Base-by-base conservation (phyloP, 2,888 invertebrate genomes). In the Pyrocoelia pectoralis region DNA sequence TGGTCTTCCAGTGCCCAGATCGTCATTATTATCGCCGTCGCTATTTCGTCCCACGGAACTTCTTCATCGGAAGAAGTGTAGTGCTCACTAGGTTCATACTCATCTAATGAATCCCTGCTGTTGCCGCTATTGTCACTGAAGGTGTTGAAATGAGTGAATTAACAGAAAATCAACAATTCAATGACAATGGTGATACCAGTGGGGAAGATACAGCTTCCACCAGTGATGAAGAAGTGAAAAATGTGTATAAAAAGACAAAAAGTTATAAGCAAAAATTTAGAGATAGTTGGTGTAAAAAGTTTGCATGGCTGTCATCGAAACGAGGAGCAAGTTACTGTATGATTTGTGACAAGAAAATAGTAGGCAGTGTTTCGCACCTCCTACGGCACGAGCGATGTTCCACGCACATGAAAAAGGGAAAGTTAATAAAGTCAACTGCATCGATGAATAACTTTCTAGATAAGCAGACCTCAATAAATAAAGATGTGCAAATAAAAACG, bases 271-370 rank as follows among this genome's bases (percentile, higher is more conserved):
- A 38, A 38, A 38, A 38, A 9, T 38, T 38, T 38, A 38, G 38
- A 38, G 10, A 38, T 38, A 38, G 38, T 38, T 38, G 38, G 3
- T 38, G 38, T 38, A 38, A 38, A 38, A 38, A 38, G 38, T 38
- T 38, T 38, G 38, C 38, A 38, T 38, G 38, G 5, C 38, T 38
- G n/a, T 38, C 38, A 38, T 38, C 38, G 38, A 38, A 38, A 38
- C 38, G n/a, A 8, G 38, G 38, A 38, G 38, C n/a, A 38, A 38
- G 3, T 38, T 38, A 38, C 38, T 38, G 38, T 38, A 38, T 38
- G 38, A 38, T 38, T 38, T 38, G n/a, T 38, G 38, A 38, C 5
- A 38, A 38, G 12, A 38, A 38, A 38, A 5, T 38, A 38, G 12
- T 38, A 38, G 38, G 10, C 38, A 38, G 38, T 38, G 38, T 38